Evolutionary conservation across 2,113 vertebrate genomes (phyloP).

Genomic region (Ibidorhyncha struthersii): DNA sequence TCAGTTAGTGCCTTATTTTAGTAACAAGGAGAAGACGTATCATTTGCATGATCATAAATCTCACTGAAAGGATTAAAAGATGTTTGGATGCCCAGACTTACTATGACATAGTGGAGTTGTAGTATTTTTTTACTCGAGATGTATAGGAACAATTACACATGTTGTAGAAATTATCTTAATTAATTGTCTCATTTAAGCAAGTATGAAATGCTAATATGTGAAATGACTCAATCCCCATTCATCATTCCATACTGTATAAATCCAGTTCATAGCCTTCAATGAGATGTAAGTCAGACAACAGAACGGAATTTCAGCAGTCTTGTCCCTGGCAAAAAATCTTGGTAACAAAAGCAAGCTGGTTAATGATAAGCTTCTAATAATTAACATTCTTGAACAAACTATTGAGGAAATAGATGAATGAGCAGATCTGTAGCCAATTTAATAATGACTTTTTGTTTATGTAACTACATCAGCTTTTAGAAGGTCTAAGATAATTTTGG

Average conservation of each 20-base stretch:
- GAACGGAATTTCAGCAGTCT: neutral
- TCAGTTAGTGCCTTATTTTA: neutral
- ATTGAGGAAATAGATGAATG: neutral
- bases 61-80: neutral
- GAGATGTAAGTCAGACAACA: neutral
- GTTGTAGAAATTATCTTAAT: neutral
- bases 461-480: constrained; percentile 2
- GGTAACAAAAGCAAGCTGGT: neutral
- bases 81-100: neutral
- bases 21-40: neutral
- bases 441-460: constrained; percentile 2
- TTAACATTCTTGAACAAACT: constrained; percentile 5
- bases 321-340: neutral
- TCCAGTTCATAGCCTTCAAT: neutral
- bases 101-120: neutral
- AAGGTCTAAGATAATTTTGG: neutral
- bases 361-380: constrained; percentile 13
- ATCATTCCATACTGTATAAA: neutral
- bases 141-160: neutral
- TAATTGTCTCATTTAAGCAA: neutral
- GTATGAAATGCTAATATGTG: neutral
- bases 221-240: neutral
- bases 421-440: neutral
- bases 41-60: neutral
- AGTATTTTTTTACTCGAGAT: neutral